These are phyloP conservation scores for Graptemys geographica DNA, from an alignment of 2,797 vertebrate genomes.

Conservation along the genomic window DNA sequence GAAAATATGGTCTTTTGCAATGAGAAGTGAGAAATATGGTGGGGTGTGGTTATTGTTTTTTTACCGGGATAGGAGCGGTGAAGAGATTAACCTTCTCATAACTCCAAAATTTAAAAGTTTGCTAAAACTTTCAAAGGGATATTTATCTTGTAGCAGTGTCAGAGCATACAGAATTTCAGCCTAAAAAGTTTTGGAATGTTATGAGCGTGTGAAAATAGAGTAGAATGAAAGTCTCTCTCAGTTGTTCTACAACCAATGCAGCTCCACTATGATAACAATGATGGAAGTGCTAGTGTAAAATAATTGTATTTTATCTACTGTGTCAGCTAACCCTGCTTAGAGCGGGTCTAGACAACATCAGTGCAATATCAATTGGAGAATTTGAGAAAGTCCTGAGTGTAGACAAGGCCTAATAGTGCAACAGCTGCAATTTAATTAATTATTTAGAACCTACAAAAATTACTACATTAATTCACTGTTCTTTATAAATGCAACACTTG, in stretches of 20 bases:
- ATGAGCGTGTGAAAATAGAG: neutral
- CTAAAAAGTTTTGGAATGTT: neutral
- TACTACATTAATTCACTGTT: neutral
- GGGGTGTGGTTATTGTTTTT: neutral
- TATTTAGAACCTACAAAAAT: neutral
- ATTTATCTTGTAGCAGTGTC: neutral
- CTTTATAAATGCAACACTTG: neutral
- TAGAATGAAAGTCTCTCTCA: neutral
- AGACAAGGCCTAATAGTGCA: constrained; percentile 2
- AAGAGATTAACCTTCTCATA: neutral
- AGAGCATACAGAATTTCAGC: neutral
- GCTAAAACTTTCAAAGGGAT: neutral
- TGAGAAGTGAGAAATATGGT: neutral
- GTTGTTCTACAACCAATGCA: neutral
- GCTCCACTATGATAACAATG: neutral
- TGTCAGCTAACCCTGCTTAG: neutral
- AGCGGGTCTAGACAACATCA: neutral
- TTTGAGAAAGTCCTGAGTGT: neutral
- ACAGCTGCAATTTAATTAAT: neutral
- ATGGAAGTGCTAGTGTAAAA: neutral
- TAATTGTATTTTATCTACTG: rapidly evolving
- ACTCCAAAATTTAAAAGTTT: neutral
- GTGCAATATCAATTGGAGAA: neutral
- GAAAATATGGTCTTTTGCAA: neutral
- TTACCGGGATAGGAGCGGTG: neutral